Percentiles rank a stretch among this genome's conserved stretches.
Conservation (phyloP, 2,113 vertebrate species). For the Myxocyprinus asiaticus region DNA sequence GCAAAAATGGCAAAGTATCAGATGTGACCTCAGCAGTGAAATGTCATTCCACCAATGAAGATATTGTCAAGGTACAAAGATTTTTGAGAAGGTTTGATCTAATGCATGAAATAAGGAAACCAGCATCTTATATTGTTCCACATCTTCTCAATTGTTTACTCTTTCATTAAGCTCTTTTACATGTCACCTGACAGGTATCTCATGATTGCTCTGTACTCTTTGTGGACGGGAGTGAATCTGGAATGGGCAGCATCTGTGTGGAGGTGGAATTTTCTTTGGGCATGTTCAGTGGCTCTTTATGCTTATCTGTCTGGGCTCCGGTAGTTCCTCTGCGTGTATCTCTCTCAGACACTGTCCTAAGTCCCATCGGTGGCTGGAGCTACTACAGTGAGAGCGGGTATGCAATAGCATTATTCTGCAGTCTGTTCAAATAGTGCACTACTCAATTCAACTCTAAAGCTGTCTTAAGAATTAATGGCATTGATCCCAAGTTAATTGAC, state of each 20-base stretch:
- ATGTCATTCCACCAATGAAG: conserved; percentile 83
- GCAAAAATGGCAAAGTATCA: conserved; percentile 76
- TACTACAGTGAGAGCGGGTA: conserved; percentile 69
- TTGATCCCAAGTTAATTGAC: too few relatives aligned
- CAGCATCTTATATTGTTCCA: too few relatives aligned
- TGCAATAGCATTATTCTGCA: not conserved
- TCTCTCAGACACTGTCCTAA: conserved; percentile 86
- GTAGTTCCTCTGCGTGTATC: conserved; percentile 86
- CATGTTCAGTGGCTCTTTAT: conserved; percentile 77
- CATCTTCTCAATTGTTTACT: not conserved
- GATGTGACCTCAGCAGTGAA: conserved; percentile 81
- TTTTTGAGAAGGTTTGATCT: not conserved
- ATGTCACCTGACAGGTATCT: conserved; percentile 77
- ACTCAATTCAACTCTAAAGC: too few relatives aligned
- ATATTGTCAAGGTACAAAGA: conserved; percentile 84
- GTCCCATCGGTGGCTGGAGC: conserved; percentile 88
- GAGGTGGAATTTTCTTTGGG: conserved; percentile 85
- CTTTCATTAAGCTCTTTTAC: not conserved
- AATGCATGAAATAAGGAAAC: too few relatives aligned
- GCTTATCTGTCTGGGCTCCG: conserved; percentile 89
- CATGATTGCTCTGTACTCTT: conserved; percentile 86
- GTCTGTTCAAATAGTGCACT: not conserved
- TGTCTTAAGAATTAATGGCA: too few relatives aligned
- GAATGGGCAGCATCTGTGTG: conserved; percentile 82
- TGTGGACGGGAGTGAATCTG: conserved; percentile 91